phyloP scores from a whole-genome alignment of 1,140 invertebrate genomes.

The Laodelphax striatellus region DNA sequence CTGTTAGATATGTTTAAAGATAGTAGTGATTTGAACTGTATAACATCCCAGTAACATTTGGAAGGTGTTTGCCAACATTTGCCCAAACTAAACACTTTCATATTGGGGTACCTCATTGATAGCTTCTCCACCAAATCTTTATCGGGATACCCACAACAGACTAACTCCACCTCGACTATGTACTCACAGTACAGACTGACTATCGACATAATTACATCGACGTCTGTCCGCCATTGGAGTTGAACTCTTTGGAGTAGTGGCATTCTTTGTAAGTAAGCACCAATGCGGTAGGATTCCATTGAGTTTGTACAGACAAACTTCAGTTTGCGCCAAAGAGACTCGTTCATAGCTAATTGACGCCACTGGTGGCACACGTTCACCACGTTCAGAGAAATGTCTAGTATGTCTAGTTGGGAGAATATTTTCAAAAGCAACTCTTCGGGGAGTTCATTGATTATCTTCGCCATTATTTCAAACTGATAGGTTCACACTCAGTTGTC shows the following conservation, averaged over 20 bases:
- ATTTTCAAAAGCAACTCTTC: slow-evolving; percentile 12
- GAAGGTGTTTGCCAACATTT: slow-evolving; percentile 11
- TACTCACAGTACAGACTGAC: not conserved
- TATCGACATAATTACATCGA: not conserved
- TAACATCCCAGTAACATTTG: slow-evolving; percentile 5
- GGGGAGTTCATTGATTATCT: not conserved
- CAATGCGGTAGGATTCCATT: not conserved
- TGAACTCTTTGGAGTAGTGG: not conserved
- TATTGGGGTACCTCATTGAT: not conserved
- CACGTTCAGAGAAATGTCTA: slow-evolving; percentile 4
- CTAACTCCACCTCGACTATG: not conserved
- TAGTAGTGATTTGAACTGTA: not conserved
- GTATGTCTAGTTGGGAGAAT: slow-evolving; percentile 7
- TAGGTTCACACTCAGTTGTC: too few species aligned
- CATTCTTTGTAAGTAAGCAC: not conserved
- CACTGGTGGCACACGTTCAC: slow-evolving; percentile 4
- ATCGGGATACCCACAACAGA: slow-evolving; percentile 5
- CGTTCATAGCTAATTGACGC: not conserved
- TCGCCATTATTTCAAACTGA: not conserved
- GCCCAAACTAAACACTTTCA: slow-evolving; percentile 2
- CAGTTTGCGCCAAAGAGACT: not conserved
- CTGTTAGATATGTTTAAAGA: slow-evolving; percentile 2
- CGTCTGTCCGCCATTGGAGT: slow-evolving; percentile 3
- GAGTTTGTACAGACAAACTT: not conserved
- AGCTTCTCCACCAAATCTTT: not conserved